phyloP scores from a whole-genome alignment of 2,797 vertebrate species.

The Helarctos malayanus region DNA sequence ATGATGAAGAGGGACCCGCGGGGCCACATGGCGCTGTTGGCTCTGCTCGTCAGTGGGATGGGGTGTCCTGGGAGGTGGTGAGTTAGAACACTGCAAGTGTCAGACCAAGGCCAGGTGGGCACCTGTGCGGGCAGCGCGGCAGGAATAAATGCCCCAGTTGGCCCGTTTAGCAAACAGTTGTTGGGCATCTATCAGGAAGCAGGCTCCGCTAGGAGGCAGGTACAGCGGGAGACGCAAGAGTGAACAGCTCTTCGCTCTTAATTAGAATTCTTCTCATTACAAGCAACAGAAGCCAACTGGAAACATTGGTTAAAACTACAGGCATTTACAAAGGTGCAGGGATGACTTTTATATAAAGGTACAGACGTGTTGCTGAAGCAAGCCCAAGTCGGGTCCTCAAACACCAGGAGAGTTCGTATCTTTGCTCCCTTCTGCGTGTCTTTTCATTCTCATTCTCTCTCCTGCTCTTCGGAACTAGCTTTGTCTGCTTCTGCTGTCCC shows the following conservation, averaged over 20 bases:
- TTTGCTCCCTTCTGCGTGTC: not conserved
- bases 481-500: not conserved
- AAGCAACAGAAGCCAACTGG: not conserved
- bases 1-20: not conserved
- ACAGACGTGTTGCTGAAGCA: not conserved
- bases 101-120: fast-evolving
- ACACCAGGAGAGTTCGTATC: not conserved
- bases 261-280: not conserved
- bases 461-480: not conserved
- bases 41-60: not conserved
- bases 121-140: not conserved
- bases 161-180: not conserved
- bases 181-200: not conserved
- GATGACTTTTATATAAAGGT: not conserved
- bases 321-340: not conserved
- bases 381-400: not conserved
- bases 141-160: not conserved
- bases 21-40: too few relatives aligned
- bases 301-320: not conserved
- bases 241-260: not conserved
- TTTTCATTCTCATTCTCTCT: not conserved
- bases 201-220: not conserved
- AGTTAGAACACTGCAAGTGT: not conserved
- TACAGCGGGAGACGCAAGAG: not conserved
- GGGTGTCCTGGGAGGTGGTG: not conserved